Evolutionary conservation across 2,888 invertebrate species (phyloP), one percentile per base, ranked within the genome.

Genomic region (Lepeophtheirus nordmannii): DNA sequence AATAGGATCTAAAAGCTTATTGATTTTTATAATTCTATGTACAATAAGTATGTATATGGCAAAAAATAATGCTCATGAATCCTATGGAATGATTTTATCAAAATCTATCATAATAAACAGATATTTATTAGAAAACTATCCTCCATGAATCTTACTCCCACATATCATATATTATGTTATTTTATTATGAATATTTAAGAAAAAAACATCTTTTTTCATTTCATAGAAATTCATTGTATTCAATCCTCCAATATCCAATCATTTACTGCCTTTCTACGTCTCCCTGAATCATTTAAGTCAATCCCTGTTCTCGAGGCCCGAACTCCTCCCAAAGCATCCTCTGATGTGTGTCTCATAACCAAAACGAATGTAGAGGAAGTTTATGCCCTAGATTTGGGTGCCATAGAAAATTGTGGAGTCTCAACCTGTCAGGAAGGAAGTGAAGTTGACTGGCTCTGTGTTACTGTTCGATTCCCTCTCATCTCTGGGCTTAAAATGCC

Each of bases 391-490:
- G 67, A 67, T 38, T 60, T 69, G 46, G 58, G 58, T 14, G 67
- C 68, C 14, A 39, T 69, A 62, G 68, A 68, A 23, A 66, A 62
- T 37, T 69, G 69, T 37, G 69, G 69, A 14, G 69, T 69, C 23
- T 62, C 58, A 30, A 22, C 58, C 17, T 69, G 69, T 39, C 67
- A 62, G 1, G 23, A 62, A 38, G 67, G 56, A 20, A 10, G 39
- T 8, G 64, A 73, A 73, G 70, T 70, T 17, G 53, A 46, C 53
- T 73, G 72, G 73, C 67, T 73, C 37, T 73, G 73, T 53, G 70
- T 74, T 40, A 70, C 71, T 0, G 65, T 74, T 11, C 69, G 73
- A 10, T 72, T 74, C 65, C 74, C 74, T 11, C 68, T 71, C 17
- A 68, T 73, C 58, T 69, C 69, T 37, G 73, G 73, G 0, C 69